Evolutionary conservation across 1,140 invertebrate genomes (phyloP), one percentile per base, ranked within the genome.

Genomic region (Zaprionus ghesquierei): DNA sequence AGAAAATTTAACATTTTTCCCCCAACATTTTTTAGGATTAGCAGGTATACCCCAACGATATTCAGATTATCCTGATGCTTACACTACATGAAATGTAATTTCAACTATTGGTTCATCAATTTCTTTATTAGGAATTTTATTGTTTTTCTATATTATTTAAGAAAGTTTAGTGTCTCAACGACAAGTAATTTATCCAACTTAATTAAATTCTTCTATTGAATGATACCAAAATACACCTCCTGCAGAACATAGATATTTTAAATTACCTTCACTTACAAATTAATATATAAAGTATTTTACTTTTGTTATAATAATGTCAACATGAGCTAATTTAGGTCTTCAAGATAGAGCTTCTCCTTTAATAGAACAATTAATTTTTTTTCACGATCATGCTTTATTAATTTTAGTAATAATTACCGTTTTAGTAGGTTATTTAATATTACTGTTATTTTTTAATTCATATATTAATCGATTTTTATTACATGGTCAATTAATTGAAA

Each of bases 1-100:
- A 65, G 94, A 95, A 75, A 95, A 96, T 93, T 75, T 95, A 93
- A 95, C 95, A n/a, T 96, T 96, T 92, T 96, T 96, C 38, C 95
- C 95, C 20, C 94, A 95, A 93, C 95, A 96, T 93, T 96, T 95
- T 91, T 93, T 96, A 94, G 95, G 95, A 22, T 92, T 96, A 93
- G 93, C 92, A 44, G 95, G 95, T 1, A 96, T 96, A 92, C 95
- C 96, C 38, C 94, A 95, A 58, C 94, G 95, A 38, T 95, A 95
- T 76, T 94, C 94, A 33, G 95, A 96, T 92, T 96, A 95, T 72
- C 94, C 95, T 5, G 95, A 96, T 93, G 90, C 90, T 60, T 96
- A 92, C 90, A 91, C 91, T 61, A 75, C 90, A 72, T 95, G 94
- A 94, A 96, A 96, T 93, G 86, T 93, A 75, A 75, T 95, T 69